A percentile compares a stretch with the other conserved stretches of the same genome.
Conservation (phyloP, 2,888 invertebrate species). For the Sinhomidia bicolor region DNA sequence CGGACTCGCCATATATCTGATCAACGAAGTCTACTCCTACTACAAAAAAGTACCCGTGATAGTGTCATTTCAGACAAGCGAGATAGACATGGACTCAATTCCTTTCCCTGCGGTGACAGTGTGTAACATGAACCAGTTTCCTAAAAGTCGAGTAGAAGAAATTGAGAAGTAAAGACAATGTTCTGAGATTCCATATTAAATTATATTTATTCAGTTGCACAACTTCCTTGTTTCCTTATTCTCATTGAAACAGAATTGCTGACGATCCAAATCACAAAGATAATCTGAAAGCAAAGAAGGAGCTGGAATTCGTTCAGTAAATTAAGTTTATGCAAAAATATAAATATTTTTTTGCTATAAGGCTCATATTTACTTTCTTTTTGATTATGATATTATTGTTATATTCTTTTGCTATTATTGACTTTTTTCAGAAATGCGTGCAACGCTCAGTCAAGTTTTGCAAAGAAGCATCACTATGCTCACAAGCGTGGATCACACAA, state of each 20-base stretch:
- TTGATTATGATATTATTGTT: background rate
- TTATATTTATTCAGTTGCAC: background rate
- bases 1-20: background rate
- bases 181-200: background rate
- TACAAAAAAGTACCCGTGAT: conserved; percentile 24
- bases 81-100: conserved; percentile 28
- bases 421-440: conserved; percentile 65
- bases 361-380: background rate
- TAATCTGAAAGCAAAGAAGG: background rate
- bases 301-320: background rate
- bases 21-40: background rate
- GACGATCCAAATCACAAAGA: background rate
- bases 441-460: conserved; percentile 72
- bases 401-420: background rate
- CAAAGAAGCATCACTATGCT: conserved; percentile 69
- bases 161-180: background rate
- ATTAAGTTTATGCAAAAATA: background rate
- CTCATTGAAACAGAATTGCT: background rate
- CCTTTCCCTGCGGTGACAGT: conserved; percentile 42
- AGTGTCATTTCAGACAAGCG: conserved; percentile 25
- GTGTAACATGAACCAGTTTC: conserved; percentile 47
- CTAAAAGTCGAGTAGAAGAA: background rate
- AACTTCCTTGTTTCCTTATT: no score
- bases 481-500: conserved; percentile 47
- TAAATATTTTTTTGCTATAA: background rate